phyloP scores from a whole-genome alignment of 2,797 vertebrate genomes.

The Lepilemur ruficaudatus region DNA sequence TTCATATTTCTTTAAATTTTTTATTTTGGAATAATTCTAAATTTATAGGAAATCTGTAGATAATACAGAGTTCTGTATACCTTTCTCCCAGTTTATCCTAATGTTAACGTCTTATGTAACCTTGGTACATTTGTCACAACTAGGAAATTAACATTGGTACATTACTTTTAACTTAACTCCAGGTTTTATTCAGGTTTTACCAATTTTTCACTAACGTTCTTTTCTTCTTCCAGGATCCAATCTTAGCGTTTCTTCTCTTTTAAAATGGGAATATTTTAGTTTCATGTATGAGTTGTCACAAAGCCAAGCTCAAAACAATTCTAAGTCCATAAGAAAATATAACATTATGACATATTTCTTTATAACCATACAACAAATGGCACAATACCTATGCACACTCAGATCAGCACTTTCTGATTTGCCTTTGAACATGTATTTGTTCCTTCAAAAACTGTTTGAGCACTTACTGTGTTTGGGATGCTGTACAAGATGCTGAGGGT shows the following conservation, averaged over 20 bases:
- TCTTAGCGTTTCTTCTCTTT: neutral
- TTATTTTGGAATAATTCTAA: neutral
- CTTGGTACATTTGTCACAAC: neutral
- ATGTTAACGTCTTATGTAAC: neutral
- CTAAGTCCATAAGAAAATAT: neutral
- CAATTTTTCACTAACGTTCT: neutral
- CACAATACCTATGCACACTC: neutral
- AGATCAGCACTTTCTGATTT: neutral
- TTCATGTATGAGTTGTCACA: neutral
- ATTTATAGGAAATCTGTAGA: neutral
- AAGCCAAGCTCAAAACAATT: constrained; percentile 2
- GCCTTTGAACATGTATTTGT: neutral
- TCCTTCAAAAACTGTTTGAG: neutral
- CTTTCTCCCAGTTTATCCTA: neutral
- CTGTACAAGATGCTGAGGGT: neutral
- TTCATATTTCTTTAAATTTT: neutral
- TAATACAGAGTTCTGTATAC: neutral
- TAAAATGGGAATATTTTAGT: neutral
- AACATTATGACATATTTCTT: neutral
- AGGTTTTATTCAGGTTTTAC: neutral
- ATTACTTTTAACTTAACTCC: neutral
- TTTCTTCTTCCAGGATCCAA: neutral
- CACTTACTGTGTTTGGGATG: neutral
- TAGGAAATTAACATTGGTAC: neutral
- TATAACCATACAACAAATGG: neutral